A percentile compares a stretch with the other conserved stretches of the same genome.
Conservation (phyloP, 2,888 invertebrate species). For the Lepas anatifera region DNA sequence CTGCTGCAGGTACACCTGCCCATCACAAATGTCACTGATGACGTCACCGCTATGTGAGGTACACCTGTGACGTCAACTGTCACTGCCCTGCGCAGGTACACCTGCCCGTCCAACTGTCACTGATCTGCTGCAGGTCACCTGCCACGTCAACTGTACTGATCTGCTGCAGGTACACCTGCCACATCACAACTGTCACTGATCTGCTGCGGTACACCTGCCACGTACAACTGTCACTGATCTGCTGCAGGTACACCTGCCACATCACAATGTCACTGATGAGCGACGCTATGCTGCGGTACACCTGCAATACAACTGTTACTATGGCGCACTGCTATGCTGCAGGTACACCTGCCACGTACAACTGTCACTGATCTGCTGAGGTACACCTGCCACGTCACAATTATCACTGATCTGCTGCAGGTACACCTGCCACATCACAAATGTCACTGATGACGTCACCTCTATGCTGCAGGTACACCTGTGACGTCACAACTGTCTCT, state of each 20-base stretch:
- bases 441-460: conserved; percentile 13
- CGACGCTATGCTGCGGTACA: not conserved
- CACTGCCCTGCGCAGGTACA: not conserved
- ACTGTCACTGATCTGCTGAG: no score
- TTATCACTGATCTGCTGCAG: conserved; percentile 37
- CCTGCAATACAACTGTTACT: no score
- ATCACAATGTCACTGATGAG: not conserved
- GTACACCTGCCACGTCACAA: conserved; percentile 27
- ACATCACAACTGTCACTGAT: no score
- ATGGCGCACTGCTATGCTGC: not conserved
- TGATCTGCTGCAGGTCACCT: not conserved
- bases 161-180: no score
- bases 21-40: conserved; percentile 27
- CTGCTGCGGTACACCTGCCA: conserved; percentile 38
- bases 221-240: conserved; percentile 26
- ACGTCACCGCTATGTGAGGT: not conserved
- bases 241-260: no score
- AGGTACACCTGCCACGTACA: no score
- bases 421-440: conserved; percentile 35
- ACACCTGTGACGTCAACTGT: no score
- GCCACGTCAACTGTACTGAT: no score
- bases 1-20: conserved; percentile 41
- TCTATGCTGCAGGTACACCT: not conserved
- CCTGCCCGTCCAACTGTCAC: no score
- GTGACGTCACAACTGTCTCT: not conserved